Conservation (phyloP, 2,888 invertebrate species). For the Cylloceria caligata region DNA sequence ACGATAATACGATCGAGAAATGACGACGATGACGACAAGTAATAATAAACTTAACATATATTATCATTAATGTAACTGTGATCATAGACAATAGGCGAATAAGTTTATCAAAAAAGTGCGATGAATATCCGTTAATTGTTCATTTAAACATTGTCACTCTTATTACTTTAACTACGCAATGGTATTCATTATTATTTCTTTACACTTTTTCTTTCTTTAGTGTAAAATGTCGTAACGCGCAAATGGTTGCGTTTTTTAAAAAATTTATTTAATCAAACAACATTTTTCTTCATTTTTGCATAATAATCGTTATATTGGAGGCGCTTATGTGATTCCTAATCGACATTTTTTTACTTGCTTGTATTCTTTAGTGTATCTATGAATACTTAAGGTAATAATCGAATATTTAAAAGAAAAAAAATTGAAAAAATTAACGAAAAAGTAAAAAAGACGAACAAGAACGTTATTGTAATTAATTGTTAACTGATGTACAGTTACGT, state of each 20-base stretch:
- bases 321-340: conserved; percentile 73
- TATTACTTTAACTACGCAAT: conserved; percentile 49
- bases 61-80: conserved; percentile 84
- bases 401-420: neutral
- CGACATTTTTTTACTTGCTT: conserved; percentile 81
- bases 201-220: conserved; percentile 35
- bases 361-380: conserved; percentile 77
- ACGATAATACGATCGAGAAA: conserved; percentile 67
- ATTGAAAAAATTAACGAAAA: conserved; percentile 10
- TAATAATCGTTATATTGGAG: conserved; percentile 64
- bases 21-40: conserved; percentile 74
- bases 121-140: conserved; percentile 55
- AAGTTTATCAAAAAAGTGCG: conserved; percentile 78
- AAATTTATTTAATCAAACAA: conserved; percentile 31
- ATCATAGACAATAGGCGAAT: conserved; percentile 82
- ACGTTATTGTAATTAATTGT: conserved; percentile 59
- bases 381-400: conserved; percentile 60
- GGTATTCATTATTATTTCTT: conserved; percentile 45
- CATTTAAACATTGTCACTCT: conserved; percentile 57
- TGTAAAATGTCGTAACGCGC: conserved; percentile 68
- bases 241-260: conserved; percentile 49
- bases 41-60: conserved; percentile 73
- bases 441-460: conserved; percentile 15
- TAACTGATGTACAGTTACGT: conserved; percentile 62
- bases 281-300: too few species aligned